Evolutionary conservation across 2,113 vertebrate genomes (phyloP), one percentile per base, ranked within the genome.

Genomic region (Psophia crepitans): DNA sequence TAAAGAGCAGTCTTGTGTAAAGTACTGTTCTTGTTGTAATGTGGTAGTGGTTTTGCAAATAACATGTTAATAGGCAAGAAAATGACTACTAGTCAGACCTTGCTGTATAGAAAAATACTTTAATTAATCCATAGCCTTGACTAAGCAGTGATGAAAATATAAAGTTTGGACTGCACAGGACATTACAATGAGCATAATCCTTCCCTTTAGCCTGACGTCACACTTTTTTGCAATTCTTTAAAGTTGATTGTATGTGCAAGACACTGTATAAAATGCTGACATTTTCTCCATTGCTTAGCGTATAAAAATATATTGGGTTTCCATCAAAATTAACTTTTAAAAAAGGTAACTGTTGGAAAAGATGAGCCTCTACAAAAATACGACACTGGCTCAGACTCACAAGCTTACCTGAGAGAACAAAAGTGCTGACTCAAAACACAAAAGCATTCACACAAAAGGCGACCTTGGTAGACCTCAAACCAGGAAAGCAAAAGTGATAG

Each of bases 101-200:
- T 87, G 84, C 39, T 97, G 78, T 37, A 89, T 97, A 97, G 68
- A 97, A 98, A 97, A 98, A 96, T 96, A 97, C n/a, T 97, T 97
- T 96, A 96, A 96, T 95, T 86, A 71, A 87, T 83, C 53, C 54
- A 51, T n/a, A 93, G 43, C 32, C 43, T 81, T 82, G 46, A 88
- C 65, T 43, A 86, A 68, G 73, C 84, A 77, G 46, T 87, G 64
- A 91, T 83, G n/a, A 61, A 95, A 93, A 95, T 75, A 71, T n/a
- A 79, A 69, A 64, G 48, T 92, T 87, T 54, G 89, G 44, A 94
- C 57, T 74, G 83, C 81, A 88, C 54, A 89, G 17, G 65, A 95
- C 37, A 90, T 73, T 79, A 91, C 53, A 91, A 75, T 65, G 64
- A 94, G 16, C 56, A 73, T 54, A 96, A 97, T 68, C 60, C 43